Conservation (phyloP, 2,113 vertebrate genomes). For the Globicephala melas region DNA sequence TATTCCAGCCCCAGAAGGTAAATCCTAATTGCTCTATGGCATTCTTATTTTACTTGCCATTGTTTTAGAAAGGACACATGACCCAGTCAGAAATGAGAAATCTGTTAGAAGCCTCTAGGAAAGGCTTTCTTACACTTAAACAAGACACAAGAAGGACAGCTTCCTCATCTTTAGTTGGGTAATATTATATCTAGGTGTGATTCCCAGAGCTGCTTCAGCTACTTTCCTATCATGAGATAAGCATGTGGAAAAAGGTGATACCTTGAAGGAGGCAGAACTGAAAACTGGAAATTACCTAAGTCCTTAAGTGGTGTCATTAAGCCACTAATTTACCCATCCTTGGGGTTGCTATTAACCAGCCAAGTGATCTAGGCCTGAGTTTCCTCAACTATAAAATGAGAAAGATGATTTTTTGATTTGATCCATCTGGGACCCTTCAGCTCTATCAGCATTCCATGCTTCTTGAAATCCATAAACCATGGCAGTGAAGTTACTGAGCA, state of each 20-base stretch:
- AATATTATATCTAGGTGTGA: not conserved
- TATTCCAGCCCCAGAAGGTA: not conserved
- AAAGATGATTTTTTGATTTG: not conserved
- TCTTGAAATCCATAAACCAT: not conserved
- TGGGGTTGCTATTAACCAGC: not conserved
- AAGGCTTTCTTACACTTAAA: not conserved
- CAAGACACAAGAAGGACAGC: not conserved
- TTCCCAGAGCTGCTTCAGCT: not conserved
- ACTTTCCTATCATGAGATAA: not conserved
- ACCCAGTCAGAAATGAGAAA: not conserved
- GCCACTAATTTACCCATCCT: not conserved
- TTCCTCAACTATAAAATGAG: not conserved
- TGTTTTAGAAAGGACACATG: not conserved
- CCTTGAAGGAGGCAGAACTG: not conserved
- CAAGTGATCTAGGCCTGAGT: not conserved
- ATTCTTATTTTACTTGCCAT: not conserved
- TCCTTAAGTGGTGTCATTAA: not conserved
- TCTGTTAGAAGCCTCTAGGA: not conserved
- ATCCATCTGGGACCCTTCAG: not conserved
- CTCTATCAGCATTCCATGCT: not conserved
- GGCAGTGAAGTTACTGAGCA: not conserved
- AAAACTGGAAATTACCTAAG: not conserved
- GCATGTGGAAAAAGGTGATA: not conserved
- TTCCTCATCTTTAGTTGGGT: not conserved
- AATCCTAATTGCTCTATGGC: not conserved